phyloP scores from a whole-genome alignment of 2,113 vertebrate species.

The Mesitornis unicolor region DNA sequence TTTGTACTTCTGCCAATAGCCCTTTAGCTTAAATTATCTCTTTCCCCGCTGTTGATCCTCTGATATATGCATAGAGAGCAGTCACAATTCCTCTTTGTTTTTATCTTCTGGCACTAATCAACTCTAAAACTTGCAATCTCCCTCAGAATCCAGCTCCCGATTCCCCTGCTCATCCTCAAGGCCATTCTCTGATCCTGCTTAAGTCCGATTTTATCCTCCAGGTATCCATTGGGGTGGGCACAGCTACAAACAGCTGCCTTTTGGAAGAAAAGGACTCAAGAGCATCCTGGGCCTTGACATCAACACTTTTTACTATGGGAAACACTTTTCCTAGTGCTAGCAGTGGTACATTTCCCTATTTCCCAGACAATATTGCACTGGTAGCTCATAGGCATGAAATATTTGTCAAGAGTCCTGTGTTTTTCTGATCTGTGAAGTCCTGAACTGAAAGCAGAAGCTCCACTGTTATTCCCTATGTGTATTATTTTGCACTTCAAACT shows the following conservation, averaged over 20 bases:
- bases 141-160: neutral
- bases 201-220: neutral
- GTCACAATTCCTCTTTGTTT: slow-evolving; percentile 34
- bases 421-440: neutral
- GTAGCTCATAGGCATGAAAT: neutral
- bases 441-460: neutral
- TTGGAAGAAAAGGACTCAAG: neutral
- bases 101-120: neutral
- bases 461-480: neutral
- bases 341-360: neutral
- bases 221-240: fast-evolving
- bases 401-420: neutral
- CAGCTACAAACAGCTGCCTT: neutral
- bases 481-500: neutral
- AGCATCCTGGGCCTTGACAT: neutral
- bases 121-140: neutral
- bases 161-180: neutral
- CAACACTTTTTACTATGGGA: neutral
- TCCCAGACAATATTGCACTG: neutral
- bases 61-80: slow-evolving; percentile 20
- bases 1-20: slow-evolving; percentile 53
- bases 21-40: slow-evolving; percentile 40
- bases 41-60: neutral
- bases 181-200: neutral
- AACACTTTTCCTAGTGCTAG: neutral